Conservation (phyloP, 2,888 invertebrate genomes). For the Hyles lineata region DNA sequence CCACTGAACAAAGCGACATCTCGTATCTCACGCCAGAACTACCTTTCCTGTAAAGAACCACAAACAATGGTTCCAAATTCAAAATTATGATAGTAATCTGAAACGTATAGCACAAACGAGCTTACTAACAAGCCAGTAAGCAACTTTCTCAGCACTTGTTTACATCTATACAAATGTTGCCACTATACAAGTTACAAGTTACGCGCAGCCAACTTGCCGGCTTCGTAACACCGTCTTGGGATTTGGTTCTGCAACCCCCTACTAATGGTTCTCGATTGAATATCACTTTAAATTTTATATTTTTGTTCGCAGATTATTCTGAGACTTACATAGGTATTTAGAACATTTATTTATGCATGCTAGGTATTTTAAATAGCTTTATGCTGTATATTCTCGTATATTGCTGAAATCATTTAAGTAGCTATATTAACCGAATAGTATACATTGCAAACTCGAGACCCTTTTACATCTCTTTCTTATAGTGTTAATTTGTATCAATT, state of each 20-base stretch:
- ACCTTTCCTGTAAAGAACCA: not conserved
- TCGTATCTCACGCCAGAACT: not conserved
- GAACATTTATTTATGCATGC: slow-evolving; percentile 3
- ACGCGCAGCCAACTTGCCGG: slow-evolving; percentile 49
- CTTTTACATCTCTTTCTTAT: too few relatives aligned
- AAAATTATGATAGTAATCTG: slow-evolving; percentile 10
- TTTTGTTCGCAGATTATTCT: too few relatives aligned
- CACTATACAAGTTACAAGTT: slow-evolving; percentile 47
- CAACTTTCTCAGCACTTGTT: slow-evolving; percentile 44
- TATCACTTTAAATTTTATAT: not conserved
- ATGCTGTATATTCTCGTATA: too few relatives aligned
- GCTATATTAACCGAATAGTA: too few relatives aligned
- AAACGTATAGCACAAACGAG: slow-evolving; percentile 40
- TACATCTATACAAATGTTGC: slow-evolving; percentile 49
- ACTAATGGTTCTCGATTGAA: slow-evolving; percentile 48
- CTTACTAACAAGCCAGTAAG: slow-evolving; percentile 51
- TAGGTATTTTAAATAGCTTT: too few relatives aligned
- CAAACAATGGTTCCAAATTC: slow-evolving; percentile 8
- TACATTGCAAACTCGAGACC: too few relatives aligned
- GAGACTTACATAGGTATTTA: too few relatives aligned
- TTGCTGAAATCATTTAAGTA: too few relatives aligned
- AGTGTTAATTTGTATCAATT: too few relatives aligned
- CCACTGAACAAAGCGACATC: not conserved
- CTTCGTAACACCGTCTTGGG: slow-evolving; percentile 57
- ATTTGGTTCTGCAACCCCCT: slow-evolving; percentile 51